Base-by-base conservation (phyloP, 1,140 invertebrate species). In the Apis florea region DNA sequence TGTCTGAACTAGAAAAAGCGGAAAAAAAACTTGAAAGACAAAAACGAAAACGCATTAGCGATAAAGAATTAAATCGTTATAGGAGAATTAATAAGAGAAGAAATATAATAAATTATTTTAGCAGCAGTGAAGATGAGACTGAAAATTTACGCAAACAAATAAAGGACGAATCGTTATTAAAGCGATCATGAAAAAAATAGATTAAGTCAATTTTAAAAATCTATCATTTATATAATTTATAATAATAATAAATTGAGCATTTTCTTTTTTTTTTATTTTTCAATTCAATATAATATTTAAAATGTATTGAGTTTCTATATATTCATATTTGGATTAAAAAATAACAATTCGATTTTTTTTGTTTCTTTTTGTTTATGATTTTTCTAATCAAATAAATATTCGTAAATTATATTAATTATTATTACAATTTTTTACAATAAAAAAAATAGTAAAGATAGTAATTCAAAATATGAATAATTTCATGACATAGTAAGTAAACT, bases 41-140 rank as follows among this genome's bases (percentile, higher is more conserved):
- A 49, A 86, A 73, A 64, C 75, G 83, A 13, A 90, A 89, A 75
- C 82, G 82, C 6, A 13, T 17, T 12, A 17, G 56, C 13, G 3
- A 40, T 47, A 21, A 76, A 61, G 2, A 40, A 67, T 77, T 13
- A 5, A 9, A 15, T 0, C 2, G 47, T 4, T 19, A 19, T 11
- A 1, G 9, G 1, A 67, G 21, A 66, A 69, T 17, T 19, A 83
- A 40, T 54, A 81, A 73, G 51, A 68, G 26, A 11, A 85, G 8
- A 40, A 86, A 79, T 47, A 67, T 66, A 31, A 63, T 83, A 59
- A 53, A 66, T 49, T 15, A 40, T 13, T 83, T 67, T n/a, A 67
- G 64, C n/a, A 91, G 90, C 26, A 91, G 90, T 21, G 90, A 90
- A 15, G 90, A 91, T 63, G 90, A 91, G 40, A 83, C 76, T 24